These are phyloP conservation scores for Nomia melanderi DNA, from an alignment of 1,140 invertebrate genomes.

Conservation along the genomic window DNA sequence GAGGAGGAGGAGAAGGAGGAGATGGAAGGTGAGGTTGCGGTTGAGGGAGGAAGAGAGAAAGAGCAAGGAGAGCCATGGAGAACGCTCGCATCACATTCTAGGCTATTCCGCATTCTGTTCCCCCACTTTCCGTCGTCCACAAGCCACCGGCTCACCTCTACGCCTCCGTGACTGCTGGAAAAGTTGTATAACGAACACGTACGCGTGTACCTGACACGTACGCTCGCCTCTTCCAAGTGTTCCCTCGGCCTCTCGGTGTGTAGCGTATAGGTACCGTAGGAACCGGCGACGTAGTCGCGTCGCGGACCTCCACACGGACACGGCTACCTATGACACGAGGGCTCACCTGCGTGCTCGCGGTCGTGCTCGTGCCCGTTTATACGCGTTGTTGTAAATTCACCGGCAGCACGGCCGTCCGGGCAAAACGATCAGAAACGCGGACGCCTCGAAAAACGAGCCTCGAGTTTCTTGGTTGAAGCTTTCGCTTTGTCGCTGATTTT, in stretches of 20 bases:
- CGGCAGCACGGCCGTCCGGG: conserved; percentile 6
- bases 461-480: too few relatives aligned
- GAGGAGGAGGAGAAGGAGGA: background rate
- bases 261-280: conserved; percentile 10
- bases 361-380: background rate
- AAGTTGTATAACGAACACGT: conserved; percentile 74
- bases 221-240: conserved; percentile 35
- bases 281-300: background rate
- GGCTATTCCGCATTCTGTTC: conserved; percentile 82
- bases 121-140: conserved; percentile 71
- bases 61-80: conserved; percentile 62
- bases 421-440: conserved; percentile 25
- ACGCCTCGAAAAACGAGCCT: background rate
- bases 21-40: background rate
- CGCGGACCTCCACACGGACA: conserved; percentile 18
- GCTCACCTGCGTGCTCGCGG: conserved; percentile 36
- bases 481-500: too few relatives aligned
- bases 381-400: conserved; percentile 28
- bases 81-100: conserved; percentile 81
- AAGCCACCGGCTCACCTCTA: conserved; percentile 74
- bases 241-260: background rate
- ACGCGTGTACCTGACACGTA: conserved; percentile 59
- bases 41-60: conserved; percentile 27
- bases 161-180: conserved; percentile 73
- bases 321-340: conserved; percentile 49